Conservation (phyloP, 2,888 invertebrate species). For the Tuta absoluta region DNA sequence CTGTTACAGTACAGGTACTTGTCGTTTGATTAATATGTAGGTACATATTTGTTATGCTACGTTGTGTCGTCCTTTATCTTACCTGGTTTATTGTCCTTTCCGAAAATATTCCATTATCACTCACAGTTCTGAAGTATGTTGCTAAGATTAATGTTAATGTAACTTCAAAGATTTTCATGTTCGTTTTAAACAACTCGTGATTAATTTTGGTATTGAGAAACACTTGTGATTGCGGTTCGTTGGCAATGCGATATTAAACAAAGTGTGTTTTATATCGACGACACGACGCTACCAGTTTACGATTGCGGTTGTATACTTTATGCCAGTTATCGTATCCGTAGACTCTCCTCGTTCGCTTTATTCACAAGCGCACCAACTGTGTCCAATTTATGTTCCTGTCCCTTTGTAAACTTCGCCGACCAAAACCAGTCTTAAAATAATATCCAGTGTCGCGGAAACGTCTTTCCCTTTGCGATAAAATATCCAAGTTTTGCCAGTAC, state of each 20-base stretch:
- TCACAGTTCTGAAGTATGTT: not conserved
- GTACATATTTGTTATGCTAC: not conserved
- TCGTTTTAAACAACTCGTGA: not conserved
- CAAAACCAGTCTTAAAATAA: constrained; percentile 11
- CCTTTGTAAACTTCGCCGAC: constrained; percentile 10
- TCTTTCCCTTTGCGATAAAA: constrained; percentile 1
- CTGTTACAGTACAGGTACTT: not conserved
- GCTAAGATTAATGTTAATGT: not conserved
- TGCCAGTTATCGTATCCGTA: constrained; percentile 2
- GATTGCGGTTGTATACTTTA: constrained; percentile 18
- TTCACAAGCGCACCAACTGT: constrained; percentile 8
- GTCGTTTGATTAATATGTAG: not conserved
- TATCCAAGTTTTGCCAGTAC: not conserved
- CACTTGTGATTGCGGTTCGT: constrained; percentile 2
- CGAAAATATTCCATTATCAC: not conserved
- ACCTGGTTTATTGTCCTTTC: not conserved
- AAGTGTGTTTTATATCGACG: not conserved
- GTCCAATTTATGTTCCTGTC: constrained; percentile 14
- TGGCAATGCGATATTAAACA: constrained; percentile 5
- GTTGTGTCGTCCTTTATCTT: not conserved
- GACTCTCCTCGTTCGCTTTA: not conserved
- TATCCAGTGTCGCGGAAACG: not conserved
- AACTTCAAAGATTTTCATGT: not conserved
- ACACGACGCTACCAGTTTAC: constrained; percentile 9
- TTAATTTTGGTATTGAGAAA: constrained; percentile 6